Conservation (phyloP, 2,797 vertebrate genomes). For the Schizopygopsis malacanthus region DNA sequence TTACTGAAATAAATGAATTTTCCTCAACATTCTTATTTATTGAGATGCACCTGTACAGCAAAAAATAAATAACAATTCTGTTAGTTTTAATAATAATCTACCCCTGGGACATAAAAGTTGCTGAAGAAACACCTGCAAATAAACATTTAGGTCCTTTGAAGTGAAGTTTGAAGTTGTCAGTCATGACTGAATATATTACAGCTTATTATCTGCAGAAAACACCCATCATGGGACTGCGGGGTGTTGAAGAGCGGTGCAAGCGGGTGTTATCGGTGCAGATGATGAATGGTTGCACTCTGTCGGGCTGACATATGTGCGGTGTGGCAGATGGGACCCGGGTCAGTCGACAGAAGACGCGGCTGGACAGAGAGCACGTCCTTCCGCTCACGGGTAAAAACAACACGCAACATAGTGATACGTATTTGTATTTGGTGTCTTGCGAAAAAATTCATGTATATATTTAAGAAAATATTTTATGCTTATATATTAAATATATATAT, state of each 20-base stretch:
- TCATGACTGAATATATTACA: conserved; percentile 22
- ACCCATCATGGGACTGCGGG: conserved; percentile 2
- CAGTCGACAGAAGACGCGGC: conserved; percentile 38
- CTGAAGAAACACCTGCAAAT: not conserved
- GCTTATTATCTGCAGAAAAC: not conserved
- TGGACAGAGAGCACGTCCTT: conserved; percentile 40
- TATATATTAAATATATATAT: too few relatives aligned
- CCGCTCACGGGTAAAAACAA: conserved; percentile 1
- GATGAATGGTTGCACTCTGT: conserved; percentile 52
- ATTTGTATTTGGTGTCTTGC: too few relatives aligned
- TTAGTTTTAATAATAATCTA: not conserved
- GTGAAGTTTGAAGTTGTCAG: conserved; percentile 1
- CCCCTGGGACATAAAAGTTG: not conserved
- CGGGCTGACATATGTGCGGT: conserved; percentile 19
- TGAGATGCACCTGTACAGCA: too few relatives aligned
- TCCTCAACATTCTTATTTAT: too few relatives aligned
- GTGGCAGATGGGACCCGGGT: conserved; percentile 54
- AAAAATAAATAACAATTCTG: too few relatives aligned
- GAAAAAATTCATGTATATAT: too few relatives aligned
- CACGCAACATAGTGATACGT: conserved; percentile 19
- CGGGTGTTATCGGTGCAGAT: conserved; percentile 19
- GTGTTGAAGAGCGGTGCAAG: conserved; percentile 5
- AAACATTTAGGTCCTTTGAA: not conserved
- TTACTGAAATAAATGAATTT: too few relatives aligned
- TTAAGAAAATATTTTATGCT: too few relatives aligned